These are phyloP conservation scores for Ips typographus DNA, from an alignment of 1,140 invertebrate species.

Conservation along the genomic window DNA sequence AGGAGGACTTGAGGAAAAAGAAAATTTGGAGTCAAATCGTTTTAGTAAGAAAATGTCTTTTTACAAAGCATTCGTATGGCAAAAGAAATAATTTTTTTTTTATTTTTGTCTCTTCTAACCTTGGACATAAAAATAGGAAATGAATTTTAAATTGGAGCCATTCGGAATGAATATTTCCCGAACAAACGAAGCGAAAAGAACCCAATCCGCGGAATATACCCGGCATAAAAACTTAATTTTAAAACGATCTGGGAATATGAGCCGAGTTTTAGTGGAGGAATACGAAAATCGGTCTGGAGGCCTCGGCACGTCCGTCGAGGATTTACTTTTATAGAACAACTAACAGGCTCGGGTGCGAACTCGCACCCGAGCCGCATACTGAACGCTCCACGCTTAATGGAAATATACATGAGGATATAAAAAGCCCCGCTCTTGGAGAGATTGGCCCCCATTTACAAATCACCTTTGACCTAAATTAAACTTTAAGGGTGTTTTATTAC, in stretches of 20 bases:
- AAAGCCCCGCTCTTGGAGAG: constrained; percentile 27
- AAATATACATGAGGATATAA: constrained; percentile 51
- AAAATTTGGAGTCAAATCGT: too few species aligned
- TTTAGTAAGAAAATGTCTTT: too few species aligned
- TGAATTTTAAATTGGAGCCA: neutral
- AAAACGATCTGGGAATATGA: constrained; percentile 40
- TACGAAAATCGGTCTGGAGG: constrained; percentile 41
- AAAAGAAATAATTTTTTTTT: too few species aligned
- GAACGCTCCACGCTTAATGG: constrained; percentile 48
- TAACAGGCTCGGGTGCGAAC: constrained; percentile 48
- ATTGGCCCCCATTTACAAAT: constrained; percentile 43
- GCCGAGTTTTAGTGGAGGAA: constrained; percentile 36
- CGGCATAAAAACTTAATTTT: constrained; percentile 41
- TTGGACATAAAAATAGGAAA: too few species aligned
- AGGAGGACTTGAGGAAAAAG: too few species aligned
- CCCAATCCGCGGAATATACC: neutral
- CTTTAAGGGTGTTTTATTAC: constrained; percentile 28
- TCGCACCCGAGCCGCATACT: constrained; percentile 45
- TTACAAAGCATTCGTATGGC: too few species aligned
- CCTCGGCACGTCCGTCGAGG: constrained; percentile 45
- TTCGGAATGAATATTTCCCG: neutral
- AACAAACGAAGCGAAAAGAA: too few species aligned
- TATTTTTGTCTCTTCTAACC: too few species aligned
- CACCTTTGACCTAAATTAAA: constrained; percentile 36
- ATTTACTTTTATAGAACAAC: constrained; percentile 52